phyloP scores from a whole-genome alignment of 2,888 invertebrate species.

The Synanthedon andrenaeformis region DNA sequence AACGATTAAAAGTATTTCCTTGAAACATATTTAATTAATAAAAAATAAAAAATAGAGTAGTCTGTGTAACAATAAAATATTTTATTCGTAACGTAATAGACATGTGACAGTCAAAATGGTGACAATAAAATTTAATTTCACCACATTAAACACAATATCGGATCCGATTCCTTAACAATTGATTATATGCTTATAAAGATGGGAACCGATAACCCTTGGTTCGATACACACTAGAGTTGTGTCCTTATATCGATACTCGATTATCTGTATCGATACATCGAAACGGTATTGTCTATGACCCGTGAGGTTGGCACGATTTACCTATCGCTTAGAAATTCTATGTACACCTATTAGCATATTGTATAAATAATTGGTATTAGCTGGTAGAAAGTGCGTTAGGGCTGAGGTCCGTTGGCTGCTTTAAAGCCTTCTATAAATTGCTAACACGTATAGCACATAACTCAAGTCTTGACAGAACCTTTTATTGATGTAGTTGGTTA shows the following conservation, averaged over 20 bases:
- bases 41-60: too few relatives aligned
- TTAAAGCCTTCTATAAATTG: neutral
- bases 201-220: conserved; percentile 44
- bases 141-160: conserved; percentile 32
- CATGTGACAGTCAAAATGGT: neutral
- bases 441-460: neutral
- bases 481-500: neutral
- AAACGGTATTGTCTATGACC: conserved; percentile 46
- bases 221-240: conserved; percentile 33
- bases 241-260: conserved; percentile 34
- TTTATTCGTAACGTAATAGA: neutral
- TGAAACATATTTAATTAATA: too few relatives aligned
- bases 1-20: too few relatives aligned
- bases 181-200: conserved; percentile 53
- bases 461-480: neutral
- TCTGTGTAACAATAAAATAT: neutral
- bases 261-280: conserved; percentile 45
- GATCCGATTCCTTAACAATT: conserved; percentile 33
- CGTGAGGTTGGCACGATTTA: conserved; percentile 46
- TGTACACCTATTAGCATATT: neutral
- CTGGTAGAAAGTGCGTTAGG: conserved; percentile 21
- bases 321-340: conserved; percentile 34
- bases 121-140: conserved; percentile 44
- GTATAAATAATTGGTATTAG: conserved; percentile 20
- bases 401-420: neutral